phyloP scores from a whole-genome alignment of 1,140 invertebrate genomes.

The Zaprionus davidi region DNA sequence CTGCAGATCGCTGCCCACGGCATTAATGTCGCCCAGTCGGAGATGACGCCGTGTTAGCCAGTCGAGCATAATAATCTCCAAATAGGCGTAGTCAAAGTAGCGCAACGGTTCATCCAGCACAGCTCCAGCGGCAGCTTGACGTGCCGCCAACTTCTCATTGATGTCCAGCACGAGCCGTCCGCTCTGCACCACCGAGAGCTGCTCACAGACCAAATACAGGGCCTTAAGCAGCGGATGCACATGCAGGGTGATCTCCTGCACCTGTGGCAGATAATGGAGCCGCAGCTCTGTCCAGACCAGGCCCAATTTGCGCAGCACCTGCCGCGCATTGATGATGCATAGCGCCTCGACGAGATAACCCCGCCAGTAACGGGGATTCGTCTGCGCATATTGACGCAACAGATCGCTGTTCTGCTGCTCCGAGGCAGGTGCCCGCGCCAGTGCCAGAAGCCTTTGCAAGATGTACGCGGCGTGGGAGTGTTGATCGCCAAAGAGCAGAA shows the following conservation, averaged over 20 bases:
- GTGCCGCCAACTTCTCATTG: conserved; percentile 41
- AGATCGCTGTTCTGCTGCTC: conserved; percentile 50
- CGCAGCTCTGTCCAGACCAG: conserved; percentile 60
- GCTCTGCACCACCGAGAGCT: conserved; percentile 57
- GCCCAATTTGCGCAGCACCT: conserved; percentile 67
- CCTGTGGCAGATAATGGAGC: conserved; percentile 67
- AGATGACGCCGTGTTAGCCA: conserved; percentile 64
- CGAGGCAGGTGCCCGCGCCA: conserved; percentile 11
- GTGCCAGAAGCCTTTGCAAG: conserved; percentile 59
- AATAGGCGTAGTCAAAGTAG: conserved; percentile 63
- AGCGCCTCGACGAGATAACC: conserved; percentile 65
- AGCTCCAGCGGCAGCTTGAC: neutral
- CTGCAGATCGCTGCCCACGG: conserved; percentile 57
- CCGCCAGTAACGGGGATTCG: conserved; percentile 56
- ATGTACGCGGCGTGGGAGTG: conserved; percentile 55
- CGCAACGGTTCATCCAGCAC: conserved; percentile 49
- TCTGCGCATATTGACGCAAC: conserved; percentile 58
- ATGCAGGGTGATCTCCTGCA: conserved; percentile 56
- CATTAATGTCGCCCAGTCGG: conserved; percentile 56
- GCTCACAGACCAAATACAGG: conserved; percentile 68
- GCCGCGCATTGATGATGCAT: conserved; percentile 65
- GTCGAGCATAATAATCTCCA: conserved; percentile 76
- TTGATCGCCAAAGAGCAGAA: conserved; percentile 66
- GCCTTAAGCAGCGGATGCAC: conserved; percentile 76
- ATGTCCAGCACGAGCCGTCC: conserved; percentile 59